Conservation (phyloP, 1,140 invertebrate genomes). For the Dendroctonus ponderosae region DNA sequence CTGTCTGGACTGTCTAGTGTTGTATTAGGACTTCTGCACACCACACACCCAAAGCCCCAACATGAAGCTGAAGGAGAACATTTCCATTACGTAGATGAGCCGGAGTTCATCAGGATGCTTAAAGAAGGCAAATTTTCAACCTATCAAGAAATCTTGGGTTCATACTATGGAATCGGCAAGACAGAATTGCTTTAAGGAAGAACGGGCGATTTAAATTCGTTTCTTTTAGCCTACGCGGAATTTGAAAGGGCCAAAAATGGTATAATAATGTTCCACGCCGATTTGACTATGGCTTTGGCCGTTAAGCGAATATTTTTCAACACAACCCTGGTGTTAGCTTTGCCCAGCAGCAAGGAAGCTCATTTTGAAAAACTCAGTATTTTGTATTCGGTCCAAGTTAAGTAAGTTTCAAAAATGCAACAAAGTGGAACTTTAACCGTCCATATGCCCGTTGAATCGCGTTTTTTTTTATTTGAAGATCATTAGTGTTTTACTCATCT, state of each 20-base stretch:
- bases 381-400: conserved; percentile 10
- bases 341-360: conserved; percentile 6
- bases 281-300: conserved; percentile 14
- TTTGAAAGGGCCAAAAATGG: conserved; percentile 16
- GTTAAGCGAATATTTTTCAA: conserved; percentile 22
- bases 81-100: conserved; percentile 37
- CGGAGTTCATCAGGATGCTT: conserved; percentile 35
- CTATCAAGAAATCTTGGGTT: conserved; percentile 36
- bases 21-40: conserved; percentile 36
- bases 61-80: conserved; percentile 33
- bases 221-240: conserved; percentile 20
- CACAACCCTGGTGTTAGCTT: conserved; percentile 15
- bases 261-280: conserved; percentile 12
- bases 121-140: conserved; percentile 39
- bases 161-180: conserved; percentile 39
- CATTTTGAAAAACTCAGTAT: conserved; percentile 5
- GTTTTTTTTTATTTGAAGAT: neutral
- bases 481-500: neutral
- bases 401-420: conserved; percentile 3
- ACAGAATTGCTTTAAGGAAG: neutral
- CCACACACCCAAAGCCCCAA: conserved; percentile 31
- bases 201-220: neutral
- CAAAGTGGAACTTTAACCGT: neutral
- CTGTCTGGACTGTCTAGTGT: conserved; percentile 16
- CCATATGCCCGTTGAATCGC: neutral